phyloP scores from a whole-genome alignment of 2,797 vertebrate species.

The Gadopsis marmoratus region DNA sequence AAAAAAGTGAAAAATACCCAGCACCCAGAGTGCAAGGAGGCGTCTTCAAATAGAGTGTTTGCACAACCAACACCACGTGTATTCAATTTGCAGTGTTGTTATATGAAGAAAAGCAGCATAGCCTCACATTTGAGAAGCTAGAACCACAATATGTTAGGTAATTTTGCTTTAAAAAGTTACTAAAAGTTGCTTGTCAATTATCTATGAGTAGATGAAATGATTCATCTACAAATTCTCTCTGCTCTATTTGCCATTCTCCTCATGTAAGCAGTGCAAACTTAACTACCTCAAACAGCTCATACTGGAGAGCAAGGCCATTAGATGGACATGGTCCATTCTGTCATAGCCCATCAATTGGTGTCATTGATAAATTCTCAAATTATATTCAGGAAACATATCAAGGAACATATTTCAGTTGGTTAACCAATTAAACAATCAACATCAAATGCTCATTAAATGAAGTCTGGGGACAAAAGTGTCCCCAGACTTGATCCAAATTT shows the following conservation, averaged over 20 bases:
- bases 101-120: not conserved
- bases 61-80: not conserved
- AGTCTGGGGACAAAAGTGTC: not conserved
- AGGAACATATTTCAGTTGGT: not conserved
- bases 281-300: not conserved
- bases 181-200: not conserved
- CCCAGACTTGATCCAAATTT: not conserved
- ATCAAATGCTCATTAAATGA: not conserved
- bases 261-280: not conserved
- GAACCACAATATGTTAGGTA: not conserved
- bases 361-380: conserved; percentile 5
- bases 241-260: not conserved
- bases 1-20: not conserved
- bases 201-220: too few species aligned
- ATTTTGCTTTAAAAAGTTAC: not conserved
- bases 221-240: not conserved
- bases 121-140: not conserved
- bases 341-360: not conserved
- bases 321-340: not conserved
- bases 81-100: not conserved
- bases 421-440: not conserved
- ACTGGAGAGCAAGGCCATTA: not conserved
- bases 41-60: not conserved
- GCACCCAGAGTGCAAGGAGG: too few species aligned
- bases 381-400: not conserved